phyloP scores from a whole-genome alignment of 2,888 invertebrate genomes.

The Petrolisthes cinctipes region DNA sequence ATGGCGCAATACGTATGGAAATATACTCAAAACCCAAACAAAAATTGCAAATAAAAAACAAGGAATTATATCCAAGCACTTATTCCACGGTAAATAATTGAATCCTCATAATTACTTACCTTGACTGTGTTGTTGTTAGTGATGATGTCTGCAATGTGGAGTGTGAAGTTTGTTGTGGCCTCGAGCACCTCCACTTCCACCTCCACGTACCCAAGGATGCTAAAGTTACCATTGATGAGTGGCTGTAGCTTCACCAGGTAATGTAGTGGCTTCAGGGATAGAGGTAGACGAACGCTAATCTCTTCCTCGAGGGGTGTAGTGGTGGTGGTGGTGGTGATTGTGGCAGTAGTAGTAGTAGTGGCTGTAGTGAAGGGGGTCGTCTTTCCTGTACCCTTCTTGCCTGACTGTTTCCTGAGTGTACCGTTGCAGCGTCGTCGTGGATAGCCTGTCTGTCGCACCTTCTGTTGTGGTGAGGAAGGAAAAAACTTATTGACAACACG shows the following conservation, averaged over 20 bases:
- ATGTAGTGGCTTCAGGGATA: conserved; percentile 34
- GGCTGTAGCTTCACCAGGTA: conserved; percentile 62
- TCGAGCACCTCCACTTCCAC: conserved; percentile 71
- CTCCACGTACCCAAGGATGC: conserved; percentile 60
- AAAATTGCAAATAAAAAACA: no score
- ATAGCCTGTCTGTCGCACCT: neutral
- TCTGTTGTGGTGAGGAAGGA: neutral
- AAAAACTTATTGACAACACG: neutral
- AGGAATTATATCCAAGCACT: no score
- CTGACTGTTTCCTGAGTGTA: neutral
- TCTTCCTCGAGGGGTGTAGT: neutral
- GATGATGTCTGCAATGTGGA: conserved; percentile 61
- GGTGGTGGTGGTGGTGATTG: conserved; percentile 5
- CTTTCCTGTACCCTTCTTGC: neutral
- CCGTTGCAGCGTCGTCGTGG: conserved; percentile 13
- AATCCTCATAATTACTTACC: conserved; percentile 67
- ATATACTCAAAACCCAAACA: no score
- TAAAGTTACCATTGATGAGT: conserved; percentile 65
- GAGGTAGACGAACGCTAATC: conserved; percentile 33
- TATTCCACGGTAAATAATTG: no score
- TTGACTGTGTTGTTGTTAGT: conserved; percentile 73
- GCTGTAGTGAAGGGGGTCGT: neutral
- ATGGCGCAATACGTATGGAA: no score
- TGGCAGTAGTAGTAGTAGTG: neutral
- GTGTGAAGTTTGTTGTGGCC: conserved; percentile 48